Evolutionary conservation across 2,113 vertebrate genomes (phyloP).

Genomic region (Antigone vipio): DNA sequence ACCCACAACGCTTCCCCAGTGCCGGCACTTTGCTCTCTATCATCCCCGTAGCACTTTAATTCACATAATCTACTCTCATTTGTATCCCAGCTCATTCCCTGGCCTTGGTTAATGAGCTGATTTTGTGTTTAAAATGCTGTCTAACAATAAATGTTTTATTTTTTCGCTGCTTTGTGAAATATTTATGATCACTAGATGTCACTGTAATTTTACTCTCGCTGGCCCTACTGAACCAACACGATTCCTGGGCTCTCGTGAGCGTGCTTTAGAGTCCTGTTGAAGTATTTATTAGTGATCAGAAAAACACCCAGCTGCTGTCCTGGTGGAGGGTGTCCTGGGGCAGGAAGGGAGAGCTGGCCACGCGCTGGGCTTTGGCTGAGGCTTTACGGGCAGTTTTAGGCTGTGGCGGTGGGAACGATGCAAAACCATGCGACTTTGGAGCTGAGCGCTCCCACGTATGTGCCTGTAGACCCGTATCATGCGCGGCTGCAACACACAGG

Average conservation of each 20-base stretch:
- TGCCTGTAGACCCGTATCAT: accelerated
- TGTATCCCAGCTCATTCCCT: neutral
- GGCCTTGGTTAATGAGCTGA: neutral
- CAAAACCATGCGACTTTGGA: neutral
- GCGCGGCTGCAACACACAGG: neutral
- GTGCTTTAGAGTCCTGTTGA: neutral
- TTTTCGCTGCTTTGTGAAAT: neutral
- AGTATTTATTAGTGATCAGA: neutral
- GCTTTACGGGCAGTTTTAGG: neutral
- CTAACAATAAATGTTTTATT: neutral
- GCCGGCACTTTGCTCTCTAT: neutral
- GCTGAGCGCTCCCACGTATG: neutral
- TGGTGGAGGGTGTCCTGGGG: neutral
- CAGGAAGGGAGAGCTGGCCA: neutral
- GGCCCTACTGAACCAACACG: neutral
- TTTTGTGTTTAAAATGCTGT: neutral
- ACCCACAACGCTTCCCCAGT: neutral
- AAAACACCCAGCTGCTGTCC: neutral
- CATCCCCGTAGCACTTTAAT: neutral
- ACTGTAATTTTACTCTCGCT: constrained; percentile 42
- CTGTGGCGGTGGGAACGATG: neutral
- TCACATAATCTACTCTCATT: neutral
- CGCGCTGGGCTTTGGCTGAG: neutral
- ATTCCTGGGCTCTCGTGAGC: neutral
- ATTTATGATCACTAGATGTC: constrained; percentile 42